phyloP scores from a whole-genome alignment of 2,888 invertebrate genomes.

The Eilema sororculum region DNA sequence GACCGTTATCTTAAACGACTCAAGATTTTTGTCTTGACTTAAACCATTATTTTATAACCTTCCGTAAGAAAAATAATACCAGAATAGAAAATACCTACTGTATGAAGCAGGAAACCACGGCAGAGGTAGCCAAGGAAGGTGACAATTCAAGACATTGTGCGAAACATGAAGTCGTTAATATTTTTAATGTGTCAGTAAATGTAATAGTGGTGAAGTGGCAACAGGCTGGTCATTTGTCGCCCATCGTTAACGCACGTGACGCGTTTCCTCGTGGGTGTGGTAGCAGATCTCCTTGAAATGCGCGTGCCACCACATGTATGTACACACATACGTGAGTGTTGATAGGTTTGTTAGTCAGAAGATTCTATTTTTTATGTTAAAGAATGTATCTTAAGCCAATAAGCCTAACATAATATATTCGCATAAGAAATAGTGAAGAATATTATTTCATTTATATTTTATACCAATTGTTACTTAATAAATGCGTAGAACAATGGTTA shows the following conservation, averaged over 20 bases:
- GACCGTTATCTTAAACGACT: neutral
- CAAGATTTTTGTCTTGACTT: neutral
- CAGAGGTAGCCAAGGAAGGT: neutral
- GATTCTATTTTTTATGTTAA: neutral
- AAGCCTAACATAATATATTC: neutral
- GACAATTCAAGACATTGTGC: neutral
- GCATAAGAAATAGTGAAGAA: neutral
- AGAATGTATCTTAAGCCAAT: slow-evolving; percentile 13
- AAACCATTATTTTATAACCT: neutral
- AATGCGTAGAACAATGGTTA: neutral
- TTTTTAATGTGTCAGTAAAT: neutral
- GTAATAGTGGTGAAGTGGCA: slow-evolving; percentile 21
- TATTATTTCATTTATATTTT: too few species aligned
- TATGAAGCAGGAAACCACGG: neutral
- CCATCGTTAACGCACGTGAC: slow-evolving; percentile 50
- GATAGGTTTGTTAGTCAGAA: slow-evolving; percentile 8
- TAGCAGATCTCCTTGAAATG: slow-evolving; percentile 54
- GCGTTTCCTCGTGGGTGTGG: slow-evolving; percentile 70
- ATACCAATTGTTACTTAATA: neutral
- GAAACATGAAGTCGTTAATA: neutral
- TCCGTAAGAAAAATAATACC: slow-evolving; percentile 3
- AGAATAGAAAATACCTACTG: neutral
- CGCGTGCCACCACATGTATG: slow-evolving; percentile 31
- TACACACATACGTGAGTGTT: neutral
- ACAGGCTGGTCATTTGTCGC: slow-evolving; percentile 44